Conservation (phyloP, 2,797 vertebrate species). For the Sebastes kiyomatsui region DNA sequence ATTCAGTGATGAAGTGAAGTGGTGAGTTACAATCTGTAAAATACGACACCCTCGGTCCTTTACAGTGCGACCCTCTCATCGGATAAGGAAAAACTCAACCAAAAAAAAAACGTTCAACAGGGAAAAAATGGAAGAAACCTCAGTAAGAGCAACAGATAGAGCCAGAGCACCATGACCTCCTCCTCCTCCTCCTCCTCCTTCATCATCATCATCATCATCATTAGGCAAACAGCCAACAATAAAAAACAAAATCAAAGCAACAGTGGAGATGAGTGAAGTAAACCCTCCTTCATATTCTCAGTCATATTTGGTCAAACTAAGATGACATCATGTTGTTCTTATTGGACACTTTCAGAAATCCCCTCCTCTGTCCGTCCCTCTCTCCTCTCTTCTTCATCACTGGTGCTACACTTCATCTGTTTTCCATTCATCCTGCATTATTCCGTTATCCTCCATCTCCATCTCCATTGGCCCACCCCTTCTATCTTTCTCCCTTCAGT, state of each 20-base stretch:
- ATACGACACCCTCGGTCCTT: no score
- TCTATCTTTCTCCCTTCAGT: slow-evolving; percentile 53
- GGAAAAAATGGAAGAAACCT: no score
- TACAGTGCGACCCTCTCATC: no score
- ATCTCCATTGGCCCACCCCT: slow-evolving; percentile 2
- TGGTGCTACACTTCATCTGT: not conserved
- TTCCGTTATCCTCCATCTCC: slow-evolving; percentile 8
- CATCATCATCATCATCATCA: not conserved
- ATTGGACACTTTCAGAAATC: not conserved
- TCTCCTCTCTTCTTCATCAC: not conserved
- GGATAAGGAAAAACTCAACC: no score
- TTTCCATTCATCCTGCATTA: slow-evolving; percentile 6
- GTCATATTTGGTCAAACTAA: not conserved
- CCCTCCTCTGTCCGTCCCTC: not conserved
- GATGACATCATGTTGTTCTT: not conserved
- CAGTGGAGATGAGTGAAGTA: not conserved
- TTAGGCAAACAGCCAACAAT: not conserved
- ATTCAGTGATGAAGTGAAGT: not conserved
- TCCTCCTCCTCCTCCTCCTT: not conserved
- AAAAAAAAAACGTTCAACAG: no score
- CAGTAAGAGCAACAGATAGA: no score
- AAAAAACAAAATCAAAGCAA: not conserved
- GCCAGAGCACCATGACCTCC: no score
- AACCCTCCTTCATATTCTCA: not conserved
- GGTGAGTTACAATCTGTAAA: no score